phyloP scores from a whole-genome alignment of 2,113 vertebrate species.

The Piliocolobus tephrosceles region DNA sequence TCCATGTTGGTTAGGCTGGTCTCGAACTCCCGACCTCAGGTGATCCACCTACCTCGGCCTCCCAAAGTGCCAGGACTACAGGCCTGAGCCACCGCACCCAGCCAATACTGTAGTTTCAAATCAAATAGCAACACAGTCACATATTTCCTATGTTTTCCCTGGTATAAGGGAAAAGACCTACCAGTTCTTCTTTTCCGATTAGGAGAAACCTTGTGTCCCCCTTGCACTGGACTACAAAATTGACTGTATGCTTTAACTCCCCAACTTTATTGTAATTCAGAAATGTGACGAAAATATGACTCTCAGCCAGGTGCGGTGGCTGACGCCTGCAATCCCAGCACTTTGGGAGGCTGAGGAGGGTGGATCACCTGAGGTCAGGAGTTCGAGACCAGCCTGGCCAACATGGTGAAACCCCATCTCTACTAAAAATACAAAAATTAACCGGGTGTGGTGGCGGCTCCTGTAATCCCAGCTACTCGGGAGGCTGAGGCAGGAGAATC shows the following conservation, averaged over 20 bases:
- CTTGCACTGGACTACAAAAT: not conserved
- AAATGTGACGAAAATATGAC: not conserved
- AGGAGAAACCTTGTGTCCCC: not conserved
- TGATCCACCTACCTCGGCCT: no score
- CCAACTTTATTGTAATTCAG: not conserved
- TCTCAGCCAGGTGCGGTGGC: no score
- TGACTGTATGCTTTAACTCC: not conserved
- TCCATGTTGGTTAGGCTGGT: no score
- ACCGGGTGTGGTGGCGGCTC: fast-evolving
- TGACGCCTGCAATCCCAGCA: not conserved
- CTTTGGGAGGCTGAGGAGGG: not conserved
- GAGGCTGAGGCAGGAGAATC: no score
- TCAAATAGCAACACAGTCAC: not conserved
- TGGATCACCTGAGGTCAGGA: not conserved
- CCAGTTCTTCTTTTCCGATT: not conserved
- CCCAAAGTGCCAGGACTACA: no score
- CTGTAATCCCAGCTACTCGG: no score
- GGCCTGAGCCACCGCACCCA: no score
- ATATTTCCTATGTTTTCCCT: not conserved
- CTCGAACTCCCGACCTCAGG: no score
- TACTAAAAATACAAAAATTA: not conserved
- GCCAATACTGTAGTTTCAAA: not conserved
- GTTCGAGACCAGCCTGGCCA: not conserved
- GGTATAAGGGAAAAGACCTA: not conserved
- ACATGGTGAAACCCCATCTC: not conserved